These are phyloP conservation scores for Taenioides sp. DNA, from an alignment of 2,797 vertebrate species.

Conservation along the genomic window DNA sequence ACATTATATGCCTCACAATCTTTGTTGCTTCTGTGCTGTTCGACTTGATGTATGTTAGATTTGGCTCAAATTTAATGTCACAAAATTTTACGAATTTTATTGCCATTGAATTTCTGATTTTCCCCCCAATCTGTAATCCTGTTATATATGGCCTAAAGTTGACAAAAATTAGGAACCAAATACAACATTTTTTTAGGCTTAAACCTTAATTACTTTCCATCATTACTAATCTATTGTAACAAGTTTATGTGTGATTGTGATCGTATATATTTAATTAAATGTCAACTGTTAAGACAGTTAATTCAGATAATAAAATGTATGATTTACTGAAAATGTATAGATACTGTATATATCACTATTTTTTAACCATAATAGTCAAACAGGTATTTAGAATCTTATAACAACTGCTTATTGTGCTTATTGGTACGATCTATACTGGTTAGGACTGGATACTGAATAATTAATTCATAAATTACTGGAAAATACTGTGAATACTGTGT, in stretches of 20 bases:
- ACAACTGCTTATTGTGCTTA: too few relatives aligned
- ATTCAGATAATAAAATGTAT: too few relatives aligned
- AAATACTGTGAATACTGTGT: too few relatives aligned
- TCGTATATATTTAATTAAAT: too few relatives aligned
- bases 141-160: slow-evolving; percentile 50
- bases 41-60: slow-evolving; percentile 45
- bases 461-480: too few relatives aligned
- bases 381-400: too few relatives aligned
- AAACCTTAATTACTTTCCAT: not conserved
- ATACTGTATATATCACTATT: too few relatives aligned
- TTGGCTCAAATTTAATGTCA: slow-evolving; percentile 10
- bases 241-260: not conserved
- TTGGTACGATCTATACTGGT: too few relatives aligned
- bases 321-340: too few relatives aligned
- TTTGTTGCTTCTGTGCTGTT: slow-evolving; percentile 24
- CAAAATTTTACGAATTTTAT: slow-evolving; percentile 38
- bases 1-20: slow-evolving; percentile 46
- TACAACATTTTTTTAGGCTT: not conserved
- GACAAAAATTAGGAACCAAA: slow-evolving; percentile 29
- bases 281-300: too few relatives aligned
- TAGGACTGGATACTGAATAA: too few relatives aligned
- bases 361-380: too few relatives aligned
- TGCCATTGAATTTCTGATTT: slow-evolving; percentile 28
- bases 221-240: not conserved
- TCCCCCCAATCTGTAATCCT: slow-evolving; percentile 52